These are phyloP conservation scores for Porites divaricata DNA, from an alignment of 92 coral and sea anemone species.

Conservation along the genomic window DNA sequence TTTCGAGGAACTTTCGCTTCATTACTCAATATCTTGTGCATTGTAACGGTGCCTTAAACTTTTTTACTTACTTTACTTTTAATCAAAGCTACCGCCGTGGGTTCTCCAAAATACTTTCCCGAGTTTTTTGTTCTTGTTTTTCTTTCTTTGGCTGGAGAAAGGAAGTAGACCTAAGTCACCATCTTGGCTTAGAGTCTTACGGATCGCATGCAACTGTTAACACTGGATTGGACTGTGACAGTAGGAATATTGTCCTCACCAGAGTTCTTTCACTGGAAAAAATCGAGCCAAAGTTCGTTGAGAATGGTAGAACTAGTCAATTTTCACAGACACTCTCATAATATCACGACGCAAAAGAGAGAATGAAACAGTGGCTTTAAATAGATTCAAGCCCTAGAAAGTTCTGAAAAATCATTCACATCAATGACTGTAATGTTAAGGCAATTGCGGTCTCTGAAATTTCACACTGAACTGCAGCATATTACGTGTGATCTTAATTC, in stretches of 20 bases:
- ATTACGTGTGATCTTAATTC: too few species aligned
- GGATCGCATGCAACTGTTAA: constrained; percentile 3
- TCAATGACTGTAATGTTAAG: too few species aligned
- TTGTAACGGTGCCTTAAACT: constrained; percentile 60
- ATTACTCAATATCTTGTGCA: constrained; percentile 68
- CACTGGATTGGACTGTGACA: constrained; percentile 11
- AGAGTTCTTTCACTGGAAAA: constrained; percentile 9
- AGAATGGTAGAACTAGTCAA: background rate
- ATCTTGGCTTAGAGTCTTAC: background rate
- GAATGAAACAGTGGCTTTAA: too few species aligned
- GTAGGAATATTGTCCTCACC: constrained; percentile 31
- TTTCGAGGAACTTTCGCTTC: constrained; percentile 65
- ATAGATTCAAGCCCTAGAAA: too few species aligned
- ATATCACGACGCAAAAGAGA: too few species aligned
- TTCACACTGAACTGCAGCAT: too few species aligned
- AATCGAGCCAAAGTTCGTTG: background rate
- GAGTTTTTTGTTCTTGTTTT: constrained; percentile 19
- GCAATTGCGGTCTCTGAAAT: too few species aligned
- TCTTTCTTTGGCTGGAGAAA: background rate
- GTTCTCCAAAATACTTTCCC: constrained; percentile 21
- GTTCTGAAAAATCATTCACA: too few species aligned
- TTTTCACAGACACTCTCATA: background rate
- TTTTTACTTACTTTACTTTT: constrained; percentile 66
- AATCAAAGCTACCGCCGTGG: constrained; percentile 66
- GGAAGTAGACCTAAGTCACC: constrained; percentile 5